Base-by-base conservation (phyloP, 2,113 vertebrate species). In the Fregata magnificens region DNA sequence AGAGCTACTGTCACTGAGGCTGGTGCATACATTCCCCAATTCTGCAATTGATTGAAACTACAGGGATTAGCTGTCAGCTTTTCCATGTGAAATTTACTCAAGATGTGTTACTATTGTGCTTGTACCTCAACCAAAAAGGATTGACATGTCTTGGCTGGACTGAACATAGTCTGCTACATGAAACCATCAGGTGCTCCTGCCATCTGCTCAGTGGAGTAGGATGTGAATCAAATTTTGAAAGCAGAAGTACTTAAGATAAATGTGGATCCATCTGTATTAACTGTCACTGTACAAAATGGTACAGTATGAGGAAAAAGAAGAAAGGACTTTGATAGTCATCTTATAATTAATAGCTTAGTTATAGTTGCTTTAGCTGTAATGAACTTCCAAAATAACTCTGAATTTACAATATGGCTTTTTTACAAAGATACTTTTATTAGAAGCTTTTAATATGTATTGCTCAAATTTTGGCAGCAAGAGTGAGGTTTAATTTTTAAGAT, bases 211-310 rank as follows among this genome's bases (percentile, higher is more conserved):
- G 56, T 72, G 91, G 80, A 81, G 50, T 49, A 78, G 89, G 42
- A 92, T 90, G 38, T 77, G 85, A 94, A 92, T 96, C 71, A 83
- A 49, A 32, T 59, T 90, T 58, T 77, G 78, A 93, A 94, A 91
- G 58, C 85, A 95, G 85, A 80, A 93, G 49, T 94, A 65, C 84
- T 91, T 91, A 77, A 91, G 81, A 82, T 73, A 82, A 85, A 77
- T 70, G 38, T 72, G n/a, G 38, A 34, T 91, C 73, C 81, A 53
- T 89, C 70, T 85, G 25, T 82, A 72, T 77, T 76, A 76, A 58
- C 22, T 53, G 20, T 80, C 78, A 18, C 34, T 82, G 31, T 91
- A 74, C n/a, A 76, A 92, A 94, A 76, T 49, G 31, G 19, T 69
- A 21, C n/a, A 56, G 31, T 59, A 20, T 34, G 19, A 85, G 34